Evolutionary conservation across 2,797 vertebrate species (phyloP), one percentile per base, ranked within the genome.

Genomic region (Microctenopoma steveboyesi): DNA sequence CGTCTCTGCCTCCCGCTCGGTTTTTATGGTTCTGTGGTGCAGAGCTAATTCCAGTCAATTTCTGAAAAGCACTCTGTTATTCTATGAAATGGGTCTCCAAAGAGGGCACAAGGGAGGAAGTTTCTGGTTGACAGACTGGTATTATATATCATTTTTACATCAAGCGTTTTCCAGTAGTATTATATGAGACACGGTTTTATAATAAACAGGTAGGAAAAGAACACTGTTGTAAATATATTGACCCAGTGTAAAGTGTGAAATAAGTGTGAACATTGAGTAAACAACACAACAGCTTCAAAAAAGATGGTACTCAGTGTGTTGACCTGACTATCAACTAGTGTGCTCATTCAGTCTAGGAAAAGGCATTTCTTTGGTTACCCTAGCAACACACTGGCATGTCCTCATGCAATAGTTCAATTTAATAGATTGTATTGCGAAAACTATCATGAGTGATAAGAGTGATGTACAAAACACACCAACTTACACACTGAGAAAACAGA

Each of bases 41-140:
- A 75, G 73, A 84, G 82, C 81, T 86, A 87, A 90, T 90, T 89
- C 86, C 77, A 69, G 76, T 86, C 76, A 79, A 81, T 84, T 83
- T 90, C 78, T 86, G 66, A 83, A 87, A 86, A 89, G 81, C 80
- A 84, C 75, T 86, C 62, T 59, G 83, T 87, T 83, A 70, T 65
- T 71, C 49, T 72, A 70, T 78, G 76, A 84, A 86, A 86, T 88
- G 49, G 78, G 67, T 81, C 88, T 85, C 69, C 72, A 52, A 82
- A 88, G 74, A 55, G 74, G 73, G 84, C 79, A 67, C 74, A 62
- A 64, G 76, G 62, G 64, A 73, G 54, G 35, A 77, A 27, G 47
- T 83, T 87, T 87, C 65, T 59, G 56, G 53, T 72, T 82, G 74
- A 89, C 85, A 64, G 60, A 68, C 75, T 87, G 74, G 81, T 86